A percentile compares a stretch with the other conserved stretches of the same genome.
Evolutionary conservation across 1,140 invertebrate genomes (phyloP).

Genomic region (Bombus affinis): DNA sequence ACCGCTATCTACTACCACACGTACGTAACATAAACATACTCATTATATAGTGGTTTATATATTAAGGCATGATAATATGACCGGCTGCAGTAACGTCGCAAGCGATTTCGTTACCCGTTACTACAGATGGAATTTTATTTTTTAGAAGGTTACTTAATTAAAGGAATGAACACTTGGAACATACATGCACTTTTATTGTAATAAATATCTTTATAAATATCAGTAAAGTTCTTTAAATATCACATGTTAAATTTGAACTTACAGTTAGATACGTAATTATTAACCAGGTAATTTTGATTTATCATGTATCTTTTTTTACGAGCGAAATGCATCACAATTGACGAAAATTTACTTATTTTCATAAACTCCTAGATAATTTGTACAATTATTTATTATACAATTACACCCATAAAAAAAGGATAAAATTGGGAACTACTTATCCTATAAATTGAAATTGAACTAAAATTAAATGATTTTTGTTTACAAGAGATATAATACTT

Average conservation of each 20-base stretch:
- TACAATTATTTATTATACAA: slow-evolving; percentile 16
- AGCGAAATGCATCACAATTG: background rate
- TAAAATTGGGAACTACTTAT: background rate
- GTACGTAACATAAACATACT: background rate
- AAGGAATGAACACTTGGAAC: background rate
- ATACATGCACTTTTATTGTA: slow-evolving; percentile 21
- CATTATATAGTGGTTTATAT: background rate
- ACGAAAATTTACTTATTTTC: background rate
- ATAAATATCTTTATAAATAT: slow-evolving; percentile 25
- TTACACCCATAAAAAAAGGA: slow-evolving; percentile 7
- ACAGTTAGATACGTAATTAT: background rate
- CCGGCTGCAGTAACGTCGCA: background rate
- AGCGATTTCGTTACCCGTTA: background rate
- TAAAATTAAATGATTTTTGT: slow-evolving; percentile 35
- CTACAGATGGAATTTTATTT: background rate
- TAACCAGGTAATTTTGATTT: slow-evolving; percentile 12
- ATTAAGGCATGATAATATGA: background rate
- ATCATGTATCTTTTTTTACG: background rate
- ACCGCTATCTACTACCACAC: too few species aligned
- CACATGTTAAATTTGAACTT: background rate
- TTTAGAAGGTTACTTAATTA: background rate
- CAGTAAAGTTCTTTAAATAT: slow-evolving; percentile 22
- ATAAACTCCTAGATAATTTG: slow-evolving; percentile 20
- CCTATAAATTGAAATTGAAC: slow-evolving; percentile 16
- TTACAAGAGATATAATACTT: slow-evolving; percentile 37